These are phyloP conservation scores for Grammomys surdaster DNA, from an alignment of 2,113 vertebrate genomes.

Conservation along the genomic window DNA sequence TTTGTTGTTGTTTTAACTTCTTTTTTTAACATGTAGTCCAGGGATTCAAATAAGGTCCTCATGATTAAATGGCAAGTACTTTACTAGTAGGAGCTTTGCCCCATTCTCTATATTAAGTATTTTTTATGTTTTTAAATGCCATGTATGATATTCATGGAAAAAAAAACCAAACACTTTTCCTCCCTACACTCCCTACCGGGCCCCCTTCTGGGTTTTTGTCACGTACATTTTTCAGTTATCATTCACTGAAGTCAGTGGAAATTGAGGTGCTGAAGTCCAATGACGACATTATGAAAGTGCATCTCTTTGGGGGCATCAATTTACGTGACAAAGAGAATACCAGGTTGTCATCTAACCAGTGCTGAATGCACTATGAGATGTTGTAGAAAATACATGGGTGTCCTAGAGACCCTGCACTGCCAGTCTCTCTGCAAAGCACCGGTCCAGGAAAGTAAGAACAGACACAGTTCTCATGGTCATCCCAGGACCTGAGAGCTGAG, in stretches of 20 bases:
- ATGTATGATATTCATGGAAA: background rate
- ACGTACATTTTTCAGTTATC: background rate
- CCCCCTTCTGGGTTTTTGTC: background rate
- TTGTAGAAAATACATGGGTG: background rate
- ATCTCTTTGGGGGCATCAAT: constrained; percentile 36
- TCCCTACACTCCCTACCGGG: background rate
- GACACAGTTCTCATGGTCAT: constrained; percentile 6
- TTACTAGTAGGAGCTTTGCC: background rate
- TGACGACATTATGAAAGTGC: background rate
- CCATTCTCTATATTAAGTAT: background rate
- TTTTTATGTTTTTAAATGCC: constrained; percentile 35
- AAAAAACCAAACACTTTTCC: too few species aligned
- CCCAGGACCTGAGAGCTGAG: background rate
- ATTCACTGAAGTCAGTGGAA: constrained; percentile 7
- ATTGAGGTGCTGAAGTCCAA: background rate
- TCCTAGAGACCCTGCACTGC: background rate
- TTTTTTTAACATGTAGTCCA: background rate
- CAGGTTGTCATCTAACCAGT: constrained; percentile 12
- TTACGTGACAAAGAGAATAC: constrained; percentile 48
- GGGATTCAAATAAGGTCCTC: background rate
- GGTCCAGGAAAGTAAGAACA: background rate
- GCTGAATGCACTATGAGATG: background rate
- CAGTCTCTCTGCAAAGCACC: background rate
- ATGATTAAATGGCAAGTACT: background rate
- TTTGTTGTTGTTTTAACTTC: background rate